Evolutionary conservation across 2,797 vertebrate species (phyloP), one percentile per base, ranked within the genome.

Genomic region (Rhinichthys osculus): DNA sequence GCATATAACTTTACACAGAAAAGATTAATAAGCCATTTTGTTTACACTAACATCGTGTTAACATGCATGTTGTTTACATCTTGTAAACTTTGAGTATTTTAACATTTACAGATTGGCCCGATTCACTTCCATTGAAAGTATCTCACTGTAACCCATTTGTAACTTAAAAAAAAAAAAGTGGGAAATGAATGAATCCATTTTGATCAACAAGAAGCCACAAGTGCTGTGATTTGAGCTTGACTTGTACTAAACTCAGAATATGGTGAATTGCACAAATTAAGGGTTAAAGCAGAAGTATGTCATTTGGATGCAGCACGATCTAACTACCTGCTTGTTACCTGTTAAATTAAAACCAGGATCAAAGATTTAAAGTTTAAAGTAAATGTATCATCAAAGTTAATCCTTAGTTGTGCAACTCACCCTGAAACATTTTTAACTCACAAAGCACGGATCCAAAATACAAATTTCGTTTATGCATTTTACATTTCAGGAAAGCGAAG

Each of bases 401-500:
- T 38, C 13, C 59, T 5, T 62, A 27, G n/a, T 64, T 64, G n/a
- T 64, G 59, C n/a, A 66, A 33, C 6, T 14, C 27, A 64, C 27
- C 59, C 13, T 64, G 27, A 64, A 64, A 30, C 59, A 64, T 14
- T 64, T 64, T 30, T 16, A 64, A 11, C 27, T 13, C 59, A 30
- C 59, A 64, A 64, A 30, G 27, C 11, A 64, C 59, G 1, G 11
- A 40, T 17, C 6, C 3, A n/a, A 59, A 23, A 47, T 33, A 21
- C 27, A 30, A 1, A 64, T 64, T 64, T 14, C 2, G 13, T 27
- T 38, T 44, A 30, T 64, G 40, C 0, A 17, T 54, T 62, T 78
- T 3, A 35, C 35, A 72, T 50, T 27, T 35, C 91, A 95, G 94
- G 90, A 92, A 0, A 83, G 54, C 40, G 5, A 89, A 86, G 21